Percentiles rank a stretch among this genome's conserved stretches.
These are phyloP conservation scores for Taphrorychus bicolor DNA, from an alignment of 2,888 invertebrate species.

Conservation along the genomic window DNA sequence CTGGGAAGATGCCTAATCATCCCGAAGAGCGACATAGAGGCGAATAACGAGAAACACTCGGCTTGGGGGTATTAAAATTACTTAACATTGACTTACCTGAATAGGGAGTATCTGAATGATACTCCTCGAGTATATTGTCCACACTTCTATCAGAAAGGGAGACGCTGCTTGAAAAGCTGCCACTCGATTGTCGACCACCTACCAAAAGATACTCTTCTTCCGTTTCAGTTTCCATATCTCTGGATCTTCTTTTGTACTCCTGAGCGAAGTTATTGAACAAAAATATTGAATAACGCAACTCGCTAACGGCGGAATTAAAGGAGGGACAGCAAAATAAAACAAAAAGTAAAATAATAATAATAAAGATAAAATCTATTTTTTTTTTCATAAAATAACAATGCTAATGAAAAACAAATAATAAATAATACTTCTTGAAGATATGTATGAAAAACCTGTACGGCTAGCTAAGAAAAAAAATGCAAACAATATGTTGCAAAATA, in stretches of 20 bases:
- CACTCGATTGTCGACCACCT: slow-evolving; percentile 69
- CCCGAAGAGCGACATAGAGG: too few relatives aligned
- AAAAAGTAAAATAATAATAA: background rate
- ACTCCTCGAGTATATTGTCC: slow-evolving; percentile 85
- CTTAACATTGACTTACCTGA: too few relatives aligned
- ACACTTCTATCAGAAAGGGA: slow-evolving; percentile 78
- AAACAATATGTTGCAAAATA: background rate
- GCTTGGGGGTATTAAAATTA: too few relatives aligned
- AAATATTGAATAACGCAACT: background rate
- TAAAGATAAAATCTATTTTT: background rate
- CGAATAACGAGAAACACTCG: too few relatives aligned
- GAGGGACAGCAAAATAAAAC: background rate
- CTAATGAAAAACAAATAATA: background rate
- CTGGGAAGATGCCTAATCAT: too few relatives aligned
- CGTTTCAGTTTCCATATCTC: slow-evolving; percentile 86
- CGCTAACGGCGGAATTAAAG: background rate
- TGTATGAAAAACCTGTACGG: background rate
- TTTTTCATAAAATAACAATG: slow-evolving; percentile 5
- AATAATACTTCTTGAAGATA: background rate
- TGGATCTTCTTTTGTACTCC: slow-evolving; percentile 85
- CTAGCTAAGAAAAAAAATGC: too few relatives aligned
- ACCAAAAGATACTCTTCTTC: slow-evolving; percentile 64
- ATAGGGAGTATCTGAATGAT: slow-evolving; percentile 84
- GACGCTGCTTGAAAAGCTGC: slow-evolving; percentile 75
- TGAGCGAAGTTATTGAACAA: slow-evolving; percentile 56